Evolutionary conservation across 2,797 vertebrate genomes (phyloP).

Genomic region (Siniperca undulata): DNA sequence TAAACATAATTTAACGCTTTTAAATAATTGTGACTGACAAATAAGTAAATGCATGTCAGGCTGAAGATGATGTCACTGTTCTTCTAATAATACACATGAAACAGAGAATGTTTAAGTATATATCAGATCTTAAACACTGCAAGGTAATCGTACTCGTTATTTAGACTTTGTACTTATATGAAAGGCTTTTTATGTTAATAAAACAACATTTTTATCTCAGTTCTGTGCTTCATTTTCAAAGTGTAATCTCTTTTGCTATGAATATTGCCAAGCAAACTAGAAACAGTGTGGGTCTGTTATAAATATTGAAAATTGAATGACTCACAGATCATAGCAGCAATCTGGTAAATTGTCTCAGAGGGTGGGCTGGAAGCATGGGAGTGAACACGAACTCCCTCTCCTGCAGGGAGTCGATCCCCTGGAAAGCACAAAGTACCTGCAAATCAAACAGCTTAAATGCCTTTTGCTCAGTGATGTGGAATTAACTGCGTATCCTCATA

Average conservation of each 20-base stretch:
- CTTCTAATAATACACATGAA: constrained; percentile 14
- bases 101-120: constrained; percentile 16
- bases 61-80: constrained; percentile 18
- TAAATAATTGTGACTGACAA: constrained; percentile 30
- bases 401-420: constrained; percentile 62
- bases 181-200: constrained; percentile 37
- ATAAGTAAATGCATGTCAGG: constrained; percentile 17
- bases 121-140: constrained; percentile 22
- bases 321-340: constrained; percentile 68
- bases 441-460: constrained; percentile 71
- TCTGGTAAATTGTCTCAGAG: constrained; percentile 71
- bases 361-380: constrained; percentile 64
- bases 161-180: constrained; percentile 21
- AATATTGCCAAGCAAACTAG: constrained; percentile 55
- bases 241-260: constrained; percentile 31
- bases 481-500: constrained; percentile 49
- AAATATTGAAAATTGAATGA: constrained; percentile 69
- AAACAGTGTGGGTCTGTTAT: constrained; percentile 57
- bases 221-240: constrained; percentile 37
- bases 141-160: constrained; percentile 8
- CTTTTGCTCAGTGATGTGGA: constrained; percentile 54
- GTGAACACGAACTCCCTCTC: constrained; percentile 50
- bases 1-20: constrained; percentile 26
- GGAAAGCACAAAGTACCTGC: constrained; percentile 68
- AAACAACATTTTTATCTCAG: constrained; percentile 37